A percentile compares a stretch with the other conserved stretches of the same genome.
phyloP scores from a whole-genome alignment of 2,113 vertebrate genomes.

The Meleagris gallopavo region DNA sequence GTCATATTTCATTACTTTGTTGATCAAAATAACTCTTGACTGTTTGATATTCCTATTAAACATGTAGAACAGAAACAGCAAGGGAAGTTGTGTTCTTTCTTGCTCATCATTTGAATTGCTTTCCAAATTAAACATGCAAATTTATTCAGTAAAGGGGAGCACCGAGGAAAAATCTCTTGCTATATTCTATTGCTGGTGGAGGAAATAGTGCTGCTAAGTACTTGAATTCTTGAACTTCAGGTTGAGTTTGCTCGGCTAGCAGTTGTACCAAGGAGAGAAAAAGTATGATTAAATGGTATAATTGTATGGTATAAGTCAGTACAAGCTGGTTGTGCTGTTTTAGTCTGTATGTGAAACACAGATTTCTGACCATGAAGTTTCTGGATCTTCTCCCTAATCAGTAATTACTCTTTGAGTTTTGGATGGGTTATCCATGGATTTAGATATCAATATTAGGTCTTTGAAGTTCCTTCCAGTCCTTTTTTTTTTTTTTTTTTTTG shows the following conservation, averaged over 20 bases:
- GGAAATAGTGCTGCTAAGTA: slow-evolving; percentile 6
- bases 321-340: not conserved
- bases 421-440: not conserved
- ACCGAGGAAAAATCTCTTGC: not conserved
- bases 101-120: not conserved
- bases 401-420: not conserved
- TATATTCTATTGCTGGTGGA: not conserved
- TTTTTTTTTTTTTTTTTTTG: not conserved
- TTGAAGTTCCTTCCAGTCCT: not conserved
- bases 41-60: slow-evolving; percentile 8
- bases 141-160: not conserved
- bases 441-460: too few species aligned
- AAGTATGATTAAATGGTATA: not conserved
- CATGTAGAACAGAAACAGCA: not conserved
- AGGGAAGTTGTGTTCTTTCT: not conserved
- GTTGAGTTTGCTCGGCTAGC: slow-evolving; percentile 32
- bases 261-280: not conserved
- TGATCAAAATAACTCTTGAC: slow-evolving; percentile 38
- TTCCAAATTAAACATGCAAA: slow-evolving; percentile 8
- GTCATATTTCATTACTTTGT: slow-evolving; percentile 25
- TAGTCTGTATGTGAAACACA: not conserved
- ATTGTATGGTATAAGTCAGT: not conserved
- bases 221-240: slow-evolving; percentile 54
- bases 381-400: not conserved
- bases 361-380: not conserved